A percentile compares a stretch with the other conserved stretches of the same genome.
Evolutionary conservation across 2,797 vertebrate genomes (phyloP).

Genomic region (Cyprinella venusta): DNA sequence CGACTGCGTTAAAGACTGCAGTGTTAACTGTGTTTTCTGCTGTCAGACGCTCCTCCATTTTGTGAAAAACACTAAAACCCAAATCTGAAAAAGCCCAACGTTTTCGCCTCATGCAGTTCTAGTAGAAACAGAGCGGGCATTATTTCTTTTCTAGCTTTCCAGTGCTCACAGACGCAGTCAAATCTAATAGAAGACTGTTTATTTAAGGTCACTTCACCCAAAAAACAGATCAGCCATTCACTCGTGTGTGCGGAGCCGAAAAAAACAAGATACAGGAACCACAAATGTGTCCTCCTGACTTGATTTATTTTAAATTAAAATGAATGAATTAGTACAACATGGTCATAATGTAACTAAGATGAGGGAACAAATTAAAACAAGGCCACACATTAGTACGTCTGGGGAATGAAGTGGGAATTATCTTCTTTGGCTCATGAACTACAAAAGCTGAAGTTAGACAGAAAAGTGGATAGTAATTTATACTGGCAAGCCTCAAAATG

Average conservation of each 20-base stretch:
- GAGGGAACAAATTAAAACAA: not conserved
- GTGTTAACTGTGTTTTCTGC: constrained; percentile 60
- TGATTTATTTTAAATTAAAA: not conserved
- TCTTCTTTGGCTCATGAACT: not conserved
- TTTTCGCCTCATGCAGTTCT: not conserved
- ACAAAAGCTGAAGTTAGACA: not conserved
- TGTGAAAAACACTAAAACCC: constrained; percentile 4
- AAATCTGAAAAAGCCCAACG: constrained; percentile 2
- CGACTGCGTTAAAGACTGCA: constrained; percentile 50
- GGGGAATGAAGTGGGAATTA: not conserved
- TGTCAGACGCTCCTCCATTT: constrained; percentile 65
- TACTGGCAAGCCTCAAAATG: not conserved
- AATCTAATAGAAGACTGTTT: not conserved
- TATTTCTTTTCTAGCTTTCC: not conserved
- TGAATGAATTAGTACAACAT: not conserved
- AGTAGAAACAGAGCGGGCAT: not conserved
- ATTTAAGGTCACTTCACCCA: not conserved
- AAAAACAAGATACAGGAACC: not conserved
- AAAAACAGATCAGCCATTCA: not conserved
- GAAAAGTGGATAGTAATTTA: not conserved
- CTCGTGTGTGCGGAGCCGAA: no score
- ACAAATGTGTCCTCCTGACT: not conserved
- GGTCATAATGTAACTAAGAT: not conserved
- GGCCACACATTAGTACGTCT: not conserved
- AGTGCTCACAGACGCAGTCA: not conserved